Evolutionary conservation across 2,797 vertebrate genomes (phyloP).

Genomic region (Acipenser transmontanus): DNA sequence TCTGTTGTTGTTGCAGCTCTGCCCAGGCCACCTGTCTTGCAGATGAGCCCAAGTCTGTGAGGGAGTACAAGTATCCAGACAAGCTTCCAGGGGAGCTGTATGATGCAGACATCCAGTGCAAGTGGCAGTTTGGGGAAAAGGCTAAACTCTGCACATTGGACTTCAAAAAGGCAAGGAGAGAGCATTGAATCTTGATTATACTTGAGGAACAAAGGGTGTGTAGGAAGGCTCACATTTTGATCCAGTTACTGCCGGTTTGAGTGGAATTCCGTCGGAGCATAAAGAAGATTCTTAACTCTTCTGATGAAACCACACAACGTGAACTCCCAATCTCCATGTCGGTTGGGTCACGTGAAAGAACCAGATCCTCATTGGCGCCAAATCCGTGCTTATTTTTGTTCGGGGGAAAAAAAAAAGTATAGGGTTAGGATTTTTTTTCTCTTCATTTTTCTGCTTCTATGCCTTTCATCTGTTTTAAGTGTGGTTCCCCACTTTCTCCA

Average conservation of each 20-base stretch:
- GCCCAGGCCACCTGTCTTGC: constrained; percentile 78
- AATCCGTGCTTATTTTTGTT: no score
- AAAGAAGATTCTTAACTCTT: background rate
- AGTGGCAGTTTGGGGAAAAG: constrained; percentile 88
- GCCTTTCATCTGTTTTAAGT: no score
- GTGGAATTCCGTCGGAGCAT: background rate
- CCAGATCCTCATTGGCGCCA: no score
- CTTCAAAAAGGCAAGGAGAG: constrained; percentile 76
- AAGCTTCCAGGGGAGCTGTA: constrained; percentile 82
- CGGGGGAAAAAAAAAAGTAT: no score
- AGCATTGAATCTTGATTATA: background rate
- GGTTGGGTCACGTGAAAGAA: no score
- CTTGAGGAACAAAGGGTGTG: background rate
- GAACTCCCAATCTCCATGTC: no score
- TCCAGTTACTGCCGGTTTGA: constrained; percentile 3
- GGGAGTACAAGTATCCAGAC: constrained; percentile 78
- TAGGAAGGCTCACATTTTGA: constrained; percentile 22
- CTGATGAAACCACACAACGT: no score
- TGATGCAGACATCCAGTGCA: constrained; percentile 83
- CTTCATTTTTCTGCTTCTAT: no score
- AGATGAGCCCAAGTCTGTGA: constrained; percentile 69
- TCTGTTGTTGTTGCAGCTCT: constrained; percentile 52
- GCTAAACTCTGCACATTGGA: constrained; percentile 83
- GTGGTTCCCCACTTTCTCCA: no score
- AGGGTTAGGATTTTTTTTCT: no score